These are phyloP conservation scores for Heliconius erato DNA, from an alignment of 2,888 invertebrate genomes.

Conservation along the genomic window DNA sequence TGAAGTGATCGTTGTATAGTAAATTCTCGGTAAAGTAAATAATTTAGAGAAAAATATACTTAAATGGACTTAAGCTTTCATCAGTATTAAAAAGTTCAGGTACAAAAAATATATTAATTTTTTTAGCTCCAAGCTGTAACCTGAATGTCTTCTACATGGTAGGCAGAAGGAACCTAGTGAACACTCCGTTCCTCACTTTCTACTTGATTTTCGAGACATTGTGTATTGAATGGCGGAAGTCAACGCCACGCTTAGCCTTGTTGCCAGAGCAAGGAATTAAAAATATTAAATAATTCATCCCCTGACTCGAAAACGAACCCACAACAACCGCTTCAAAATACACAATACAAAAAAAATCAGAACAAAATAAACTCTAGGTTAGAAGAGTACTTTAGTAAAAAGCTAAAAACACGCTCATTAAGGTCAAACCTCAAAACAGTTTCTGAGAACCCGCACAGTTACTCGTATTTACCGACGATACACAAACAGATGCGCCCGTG, in stretches of 20 bases:
- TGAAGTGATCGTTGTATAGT: background rate
- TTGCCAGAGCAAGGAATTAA: too few species aligned
- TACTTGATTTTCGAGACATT: too few species aligned
- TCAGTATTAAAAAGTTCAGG: background rate
- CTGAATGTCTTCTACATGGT: too few species aligned
- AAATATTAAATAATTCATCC: too few species aligned
- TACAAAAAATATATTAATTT: background rate
- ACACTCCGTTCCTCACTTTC: too few species aligned
- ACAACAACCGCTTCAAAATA: too few species aligned
- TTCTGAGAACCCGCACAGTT: conserved; percentile 33
- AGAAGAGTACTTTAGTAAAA: conserved; percentile 14
- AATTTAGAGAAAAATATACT: background rate
- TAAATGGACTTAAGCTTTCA: background rate
- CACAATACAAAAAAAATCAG: background rate
- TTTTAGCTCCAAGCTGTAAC: background rate
- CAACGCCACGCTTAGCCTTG: too few species aligned
- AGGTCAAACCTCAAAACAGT: conserved; percentile 45
- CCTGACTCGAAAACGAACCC: too few species aligned
- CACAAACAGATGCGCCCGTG: conserved; percentile 33
- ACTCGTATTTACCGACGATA: conserved; percentile 28
- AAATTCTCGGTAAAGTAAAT: background rate
- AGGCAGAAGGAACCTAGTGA: too few species aligned
- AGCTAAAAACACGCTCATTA: conserved; percentile 45
- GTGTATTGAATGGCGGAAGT: too few species aligned
- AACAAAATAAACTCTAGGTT: background rate